phyloP scores from a whole-genome alignment of 2,113 vertebrate species.

The Cavia porcellus region DNA sequence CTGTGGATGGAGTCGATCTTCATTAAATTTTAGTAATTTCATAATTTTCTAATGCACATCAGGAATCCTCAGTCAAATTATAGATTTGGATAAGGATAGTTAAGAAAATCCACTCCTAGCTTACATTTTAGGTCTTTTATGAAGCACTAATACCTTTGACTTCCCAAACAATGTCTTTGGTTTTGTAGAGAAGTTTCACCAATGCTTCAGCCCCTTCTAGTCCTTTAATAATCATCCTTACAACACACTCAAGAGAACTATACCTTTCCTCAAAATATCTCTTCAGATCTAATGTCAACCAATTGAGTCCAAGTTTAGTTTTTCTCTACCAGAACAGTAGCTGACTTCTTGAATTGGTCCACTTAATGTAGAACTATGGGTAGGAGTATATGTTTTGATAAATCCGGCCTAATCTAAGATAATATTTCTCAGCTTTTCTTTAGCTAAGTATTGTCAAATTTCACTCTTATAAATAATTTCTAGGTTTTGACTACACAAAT shows the following conservation, averaged over 20 bases:
- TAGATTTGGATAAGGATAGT: not conserved
- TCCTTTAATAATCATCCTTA: not conserved
- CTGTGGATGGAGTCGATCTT: not conserved
- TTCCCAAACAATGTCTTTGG: not conserved
- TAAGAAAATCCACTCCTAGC: not conserved
- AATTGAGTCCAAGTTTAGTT: slow-evolving; percentile 5
- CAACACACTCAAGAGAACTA: not conserved
- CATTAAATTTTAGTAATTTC: not conserved
- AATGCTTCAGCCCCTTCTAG: not conserved
- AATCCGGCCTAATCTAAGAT: not conserved
- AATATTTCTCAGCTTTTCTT: not conserved
- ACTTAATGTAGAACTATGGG: not conserved
- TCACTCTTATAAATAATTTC: slow-evolving; percentile 54
- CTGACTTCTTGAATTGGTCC: not conserved
- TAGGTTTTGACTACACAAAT: not conserved
- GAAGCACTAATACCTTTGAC: not conserved
- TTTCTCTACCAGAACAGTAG: slow-evolving; percentile 25
- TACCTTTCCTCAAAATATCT: not conserved
- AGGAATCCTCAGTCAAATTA: not conserved
- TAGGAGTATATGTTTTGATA: not conserved
- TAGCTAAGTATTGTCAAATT: slow-evolving; percentile 18
- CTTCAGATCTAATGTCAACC: not conserved
- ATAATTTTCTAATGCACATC: not conserved
- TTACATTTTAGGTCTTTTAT: not conserved
- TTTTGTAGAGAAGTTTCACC: not conserved